Percentiles rank a stretch among this genome's conserved stretches.
phyloP scores from a whole-genome alignment of 2,797 vertebrate genomes.

The Cossypha dichroa region DNA sequence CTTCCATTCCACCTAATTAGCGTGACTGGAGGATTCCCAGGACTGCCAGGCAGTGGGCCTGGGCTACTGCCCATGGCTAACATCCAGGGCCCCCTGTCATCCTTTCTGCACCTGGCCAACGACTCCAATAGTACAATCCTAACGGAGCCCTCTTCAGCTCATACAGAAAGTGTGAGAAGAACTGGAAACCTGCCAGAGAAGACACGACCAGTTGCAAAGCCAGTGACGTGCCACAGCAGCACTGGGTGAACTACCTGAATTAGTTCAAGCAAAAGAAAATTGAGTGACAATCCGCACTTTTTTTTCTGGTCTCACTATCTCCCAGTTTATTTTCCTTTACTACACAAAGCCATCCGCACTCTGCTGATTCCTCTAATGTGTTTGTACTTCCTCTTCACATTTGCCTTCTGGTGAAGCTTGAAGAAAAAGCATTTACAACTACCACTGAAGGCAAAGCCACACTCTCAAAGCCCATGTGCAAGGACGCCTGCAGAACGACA shows the following conservation, averaged over 20 bases:
- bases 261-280: neutral
- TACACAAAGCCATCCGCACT: neutral
- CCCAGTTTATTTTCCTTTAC: neutral
- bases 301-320: neutral
- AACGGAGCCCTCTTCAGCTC: neutral
- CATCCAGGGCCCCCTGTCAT: rapidly evolving
- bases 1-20: neutral
- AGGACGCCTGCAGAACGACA: neutral
- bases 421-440: neutral
- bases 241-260: neutral
- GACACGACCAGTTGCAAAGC: neutral
- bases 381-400: neutral
- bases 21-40: rapidly evolving
- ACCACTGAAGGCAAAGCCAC: neutral
- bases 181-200: neutral
- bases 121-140: rapidly evolving
- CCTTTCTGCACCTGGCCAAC: rapidly evolving
- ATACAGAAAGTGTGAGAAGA: neutral
- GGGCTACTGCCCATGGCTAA: rapidly evolving
- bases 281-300: rapidly evolving
- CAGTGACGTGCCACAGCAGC: neutral
- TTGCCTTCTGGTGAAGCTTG: neutral
- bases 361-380: neutral
- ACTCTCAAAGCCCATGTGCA: neutral
- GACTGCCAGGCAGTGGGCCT: rapidly evolving